These are phyloP conservation scores for Rallus crepitans DNA, from an alignment of 2,797 vertebrate genomes.

Conservation along the genomic window DNA sequence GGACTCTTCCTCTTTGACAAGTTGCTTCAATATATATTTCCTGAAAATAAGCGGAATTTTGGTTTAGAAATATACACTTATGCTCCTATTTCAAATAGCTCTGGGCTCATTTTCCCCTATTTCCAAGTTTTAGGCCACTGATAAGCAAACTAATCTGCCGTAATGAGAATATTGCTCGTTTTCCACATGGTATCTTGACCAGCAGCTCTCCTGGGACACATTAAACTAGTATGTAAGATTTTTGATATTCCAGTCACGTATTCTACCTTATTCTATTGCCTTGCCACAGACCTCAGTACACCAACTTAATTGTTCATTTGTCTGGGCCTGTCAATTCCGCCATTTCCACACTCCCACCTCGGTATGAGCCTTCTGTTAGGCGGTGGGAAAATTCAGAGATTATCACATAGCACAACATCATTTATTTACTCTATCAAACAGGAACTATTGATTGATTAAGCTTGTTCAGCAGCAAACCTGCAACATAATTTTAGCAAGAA, in stretches of 20 bases:
- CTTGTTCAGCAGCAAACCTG: not conserved
- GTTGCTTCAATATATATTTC: not conserved
- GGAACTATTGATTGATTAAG: conserved; percentile 31
- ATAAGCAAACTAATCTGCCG: not conserved
- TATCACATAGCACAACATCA: conserved; percentile 24
- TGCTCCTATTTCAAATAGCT: not conserved
- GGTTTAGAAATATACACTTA: not conserved
- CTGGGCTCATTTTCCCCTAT: not conserved
- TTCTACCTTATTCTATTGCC: conserved; percentile 25
- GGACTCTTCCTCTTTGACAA: not conserved
- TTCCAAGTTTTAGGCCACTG: not conserved
- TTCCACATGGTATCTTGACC: not conserved
- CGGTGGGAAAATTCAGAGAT: conserved; percentile 10
- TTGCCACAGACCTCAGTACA: conserved; percentile 6
- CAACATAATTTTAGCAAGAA: conserved; percentile 1
- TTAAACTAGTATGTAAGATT: not conserved
- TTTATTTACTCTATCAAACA: conserved; percentile 51
- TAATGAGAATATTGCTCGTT: not conserved
- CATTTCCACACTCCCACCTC: not conserved
- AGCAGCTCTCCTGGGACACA: conserved; percentile 13
- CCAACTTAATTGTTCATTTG: conserved; percentile 59
- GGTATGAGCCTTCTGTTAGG: not conserved
- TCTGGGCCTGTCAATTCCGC: conserved; percentile 29
- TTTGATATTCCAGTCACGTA: conserved; percentile 41
- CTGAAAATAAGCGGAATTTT: not conserved